A percentile compares a stretch with the other conserved stretches of the same genome.
Evolutionary conservation across 2,113 vertebrate species (phyloP).

Genomic region (Neofelis nebulosa): DNA sequence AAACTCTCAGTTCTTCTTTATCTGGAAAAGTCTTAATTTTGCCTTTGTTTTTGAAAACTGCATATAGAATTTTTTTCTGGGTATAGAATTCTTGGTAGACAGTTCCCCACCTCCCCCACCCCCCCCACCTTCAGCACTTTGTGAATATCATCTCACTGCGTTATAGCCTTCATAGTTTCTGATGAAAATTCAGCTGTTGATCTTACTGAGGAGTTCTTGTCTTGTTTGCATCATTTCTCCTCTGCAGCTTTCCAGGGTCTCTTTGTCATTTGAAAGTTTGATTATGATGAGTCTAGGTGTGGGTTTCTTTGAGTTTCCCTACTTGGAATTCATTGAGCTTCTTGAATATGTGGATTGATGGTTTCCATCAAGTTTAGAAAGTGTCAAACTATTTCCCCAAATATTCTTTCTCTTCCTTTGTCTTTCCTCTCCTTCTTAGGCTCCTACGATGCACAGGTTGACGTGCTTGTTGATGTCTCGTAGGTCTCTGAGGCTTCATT

Average conservation of each 20-base stretch:
- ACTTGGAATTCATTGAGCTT: background rate
- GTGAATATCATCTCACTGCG: background rate
- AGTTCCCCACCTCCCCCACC: background rate
- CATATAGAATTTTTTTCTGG: conserved; percentile 56
- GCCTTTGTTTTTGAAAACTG: conserved; percentile 77
- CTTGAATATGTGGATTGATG: background rate
- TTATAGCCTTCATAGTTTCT: background rate
- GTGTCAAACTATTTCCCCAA: conserved; percentile 7
- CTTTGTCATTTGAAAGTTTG: background rate
- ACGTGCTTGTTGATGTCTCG: background rate
- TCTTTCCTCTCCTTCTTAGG: background rate
- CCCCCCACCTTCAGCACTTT: background rate
- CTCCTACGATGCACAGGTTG: background rate
- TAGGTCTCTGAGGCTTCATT: background rate
- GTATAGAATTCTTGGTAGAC: background rate
- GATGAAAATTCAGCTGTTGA: background rate
- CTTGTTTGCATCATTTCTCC: background rate
- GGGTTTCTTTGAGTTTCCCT: background rate
- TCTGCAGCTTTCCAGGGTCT: background rate
- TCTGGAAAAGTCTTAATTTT: background rate
- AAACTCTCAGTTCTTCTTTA: background rate
- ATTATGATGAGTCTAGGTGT: background rate
- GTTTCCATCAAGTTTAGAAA: background rate
- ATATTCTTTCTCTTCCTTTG: background rate
- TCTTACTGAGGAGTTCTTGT: background rate